Base-by-base conservation (phyloP, 2,888 invertebrate genomes). In the Caenorhabditis zanzibari region DNA sequence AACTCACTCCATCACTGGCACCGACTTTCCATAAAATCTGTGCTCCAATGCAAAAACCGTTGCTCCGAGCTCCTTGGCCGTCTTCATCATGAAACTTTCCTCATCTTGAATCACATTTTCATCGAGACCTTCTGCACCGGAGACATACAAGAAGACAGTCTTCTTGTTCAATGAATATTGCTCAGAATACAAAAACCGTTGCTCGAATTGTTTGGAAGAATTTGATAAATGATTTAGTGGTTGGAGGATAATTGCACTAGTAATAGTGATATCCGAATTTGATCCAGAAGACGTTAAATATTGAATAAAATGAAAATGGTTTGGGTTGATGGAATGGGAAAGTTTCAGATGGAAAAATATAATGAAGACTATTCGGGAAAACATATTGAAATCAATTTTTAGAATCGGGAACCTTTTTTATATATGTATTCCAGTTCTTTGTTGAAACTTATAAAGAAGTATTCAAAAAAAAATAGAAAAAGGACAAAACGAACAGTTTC, bases 21-120 rank as follows among this genome's bases (percentile, higher is more conserved):
- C 95, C 94, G 81, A 95, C 92, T 96, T 94, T 69, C 98, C 97
- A 94, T 98, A 98, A 93, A 94, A 98, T 81, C 97, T 94, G 93
- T 98, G 97, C 93, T 98, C 97, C 83, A 98, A 92, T 93, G 95
- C 95, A 80, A 97, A 95, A 88, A 96, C 95, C 26, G 96, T 93
- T 0, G 97, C 97, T 63, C 95, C 95, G 92, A 95, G 95, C 87
- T 95, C 93, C 90, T 95, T 94, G 6, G 85, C 87, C 49, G 72
- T 63, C 14, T 59, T 56, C 16, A 74, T 66, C 58, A 84, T 26
- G 22, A 82, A 80, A 61, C 58, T 56, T 12, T 16, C 14, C 9
- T 64, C 75, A n/a, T 74, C 64, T 35, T 64, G 41, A 7, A 79
- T 19, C 16, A 63, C 28, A 4, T 4, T 44, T 9, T 38, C 44